Evolutionary conservation across 23 tunicate species (phyloP), one percentile per base, ranked within the genome.

Genomic region (Halocynthia roretzi): DNA sequence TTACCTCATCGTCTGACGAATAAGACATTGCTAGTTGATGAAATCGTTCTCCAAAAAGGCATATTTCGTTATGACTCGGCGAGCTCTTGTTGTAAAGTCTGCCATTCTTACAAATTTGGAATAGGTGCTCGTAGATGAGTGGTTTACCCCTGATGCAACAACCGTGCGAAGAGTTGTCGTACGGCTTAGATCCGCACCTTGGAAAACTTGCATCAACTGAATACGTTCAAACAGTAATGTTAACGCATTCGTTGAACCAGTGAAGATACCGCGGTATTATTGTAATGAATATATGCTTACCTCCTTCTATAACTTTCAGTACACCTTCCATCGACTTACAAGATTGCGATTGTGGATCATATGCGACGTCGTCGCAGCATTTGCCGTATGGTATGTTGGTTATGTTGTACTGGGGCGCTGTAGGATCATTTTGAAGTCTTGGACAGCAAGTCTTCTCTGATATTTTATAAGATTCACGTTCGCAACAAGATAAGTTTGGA

Each of bases 391-490:
- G 75, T 12, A 80, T 19, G 23, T 68, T 52, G 21, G 50, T 50
- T 8, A 80, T 51, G n/a, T 54, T 67, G 21, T 54, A 54, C n/a
- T 14, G 8, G 10, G 64, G n/a, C 18, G n/a, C 23, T 8, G 22
- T 44, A 8, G 78, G 78, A n/a, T 74, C 78, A 10, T 74, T 74
- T 44, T 56, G 50, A 8, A 20, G 55, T 7, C 19, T 17, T n/a
- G 17, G 78, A 68, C 83, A 80, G 20, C 83, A 80, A 20, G 72
- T 68, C 0, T 80, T 75, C 50, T 70, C 73, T 10, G 61, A 70
- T 53, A 53, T 80, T 52, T 70, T 80, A 70, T 80, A 80, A 11
- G 61, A 55, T 50, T 44, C 7, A 4, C 60, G 50, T 8, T 18
- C 40, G 50, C 75, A 67, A 52, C 83, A 80, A 53, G 62, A 49